These are phyloP conservation scores for Tridacna crocea DNA, from an alignment of 2,888 invertebrate species.

Conservation along the genomic window DNA sequence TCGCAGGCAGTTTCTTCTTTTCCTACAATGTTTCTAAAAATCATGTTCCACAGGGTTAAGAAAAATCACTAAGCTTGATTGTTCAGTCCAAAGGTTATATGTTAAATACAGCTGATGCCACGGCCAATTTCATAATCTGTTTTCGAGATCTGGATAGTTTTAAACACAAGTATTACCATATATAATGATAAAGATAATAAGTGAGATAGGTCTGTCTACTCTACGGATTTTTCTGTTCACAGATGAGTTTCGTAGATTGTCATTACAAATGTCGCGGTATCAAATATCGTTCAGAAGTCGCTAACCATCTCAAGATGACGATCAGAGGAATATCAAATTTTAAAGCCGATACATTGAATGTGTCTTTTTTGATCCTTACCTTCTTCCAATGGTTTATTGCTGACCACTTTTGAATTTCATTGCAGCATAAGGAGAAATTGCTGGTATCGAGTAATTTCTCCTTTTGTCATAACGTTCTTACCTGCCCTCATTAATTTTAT, in stretches of 20 bases:
- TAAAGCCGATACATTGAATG: slow-evolving; percentile 21
- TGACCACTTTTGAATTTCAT: too few relatives aligned
- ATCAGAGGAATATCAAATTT: slow-evolving; percentile 26
- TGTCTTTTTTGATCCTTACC: background rate
- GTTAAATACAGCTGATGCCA: slow-evolving; percentile 6
- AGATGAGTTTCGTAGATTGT: slow-evolving; percentile 23
- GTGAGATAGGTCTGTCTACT: slow-evolving; percentile 16
- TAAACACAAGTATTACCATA: slow-evolving; percentile 28
- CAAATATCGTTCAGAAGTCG: slow-evolving; percentile 23
- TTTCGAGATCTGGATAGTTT: slow-evolving; percentile 7
- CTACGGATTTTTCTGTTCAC: slow-evolving; percentile 24
- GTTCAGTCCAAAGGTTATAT: slow-evolving; percentile 2
- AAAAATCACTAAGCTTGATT: background rate
- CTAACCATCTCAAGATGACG: slow-evolving; percentile 21
- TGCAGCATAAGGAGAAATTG: too few relatives aligned
- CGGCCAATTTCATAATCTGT: slow-evolving; percentile 8
- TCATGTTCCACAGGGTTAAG: background rate
- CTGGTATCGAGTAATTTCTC: too few relatives aligned
- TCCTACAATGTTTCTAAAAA: background rate
- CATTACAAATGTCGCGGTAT: slow-evolving; percentile 23
- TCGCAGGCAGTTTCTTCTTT: background rate
- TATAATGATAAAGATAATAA: slow-evolving; percentile 30
- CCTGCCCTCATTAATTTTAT: too few relatives aligned
- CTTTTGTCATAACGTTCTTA: too few relatives aligned
- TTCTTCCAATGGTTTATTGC: too few relatives aligned